Conservation (phyloP, 2,888 invertebrate species). For the Stenolophus ochropezus region DNA sequence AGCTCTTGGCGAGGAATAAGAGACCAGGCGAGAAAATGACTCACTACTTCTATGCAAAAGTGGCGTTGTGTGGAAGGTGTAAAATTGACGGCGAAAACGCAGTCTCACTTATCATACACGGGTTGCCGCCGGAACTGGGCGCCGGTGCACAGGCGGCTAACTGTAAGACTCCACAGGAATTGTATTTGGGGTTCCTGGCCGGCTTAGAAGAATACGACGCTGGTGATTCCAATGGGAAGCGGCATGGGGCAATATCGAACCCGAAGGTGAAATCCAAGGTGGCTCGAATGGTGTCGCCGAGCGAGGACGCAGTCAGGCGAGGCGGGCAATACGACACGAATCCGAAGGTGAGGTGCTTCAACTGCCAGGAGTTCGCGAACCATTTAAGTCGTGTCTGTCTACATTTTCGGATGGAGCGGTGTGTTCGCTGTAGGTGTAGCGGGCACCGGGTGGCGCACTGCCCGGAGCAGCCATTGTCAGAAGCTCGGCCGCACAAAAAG, state of each 20-base stretch:
- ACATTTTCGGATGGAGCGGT: not conserved
- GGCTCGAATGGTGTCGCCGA: too few relatives aligned
- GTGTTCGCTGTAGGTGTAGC: not conserved
- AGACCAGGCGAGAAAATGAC: conserved; percentile 1
- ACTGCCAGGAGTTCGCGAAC: not conserved
- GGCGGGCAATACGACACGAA: not conserved
- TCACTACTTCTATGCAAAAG: conserved; percentile 1
- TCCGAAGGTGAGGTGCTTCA: not conserved
- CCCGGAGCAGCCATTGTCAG: too few relatives aligned
- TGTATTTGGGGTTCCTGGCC: not conserved
- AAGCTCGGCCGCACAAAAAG: not conserved
- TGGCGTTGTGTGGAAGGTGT: conserved; percentile 8
- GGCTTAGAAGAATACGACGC: not conserved
- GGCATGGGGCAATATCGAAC: not conserved
- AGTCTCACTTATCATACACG: too few relatives aligned
- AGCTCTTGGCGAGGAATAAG: not conserved
- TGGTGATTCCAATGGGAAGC: not conserved
- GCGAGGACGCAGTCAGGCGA: too few relatives aligned
- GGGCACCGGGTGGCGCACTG: not conserved
- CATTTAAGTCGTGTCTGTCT: not conserved
- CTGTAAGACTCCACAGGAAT: not conserved
- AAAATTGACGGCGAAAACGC: not conserved
- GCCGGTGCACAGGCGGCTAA: not conserved
- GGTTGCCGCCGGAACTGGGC: not conserved
- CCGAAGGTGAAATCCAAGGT: not conserved